Conservation (phyloP, 2,888 invertebrate genomes). For the Masnerella sp. region DNA sequence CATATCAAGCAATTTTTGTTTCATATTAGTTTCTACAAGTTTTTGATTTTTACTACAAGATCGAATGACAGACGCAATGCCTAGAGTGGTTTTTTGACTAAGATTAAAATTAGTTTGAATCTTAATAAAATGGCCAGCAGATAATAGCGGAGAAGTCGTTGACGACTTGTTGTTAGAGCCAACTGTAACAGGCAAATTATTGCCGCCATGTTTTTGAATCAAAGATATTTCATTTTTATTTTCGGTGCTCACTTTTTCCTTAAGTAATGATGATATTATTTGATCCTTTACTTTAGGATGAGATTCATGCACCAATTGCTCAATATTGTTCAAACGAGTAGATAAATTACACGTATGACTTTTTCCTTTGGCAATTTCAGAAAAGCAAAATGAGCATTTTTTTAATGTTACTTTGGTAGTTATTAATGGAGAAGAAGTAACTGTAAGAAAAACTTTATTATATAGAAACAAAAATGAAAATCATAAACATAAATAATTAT, state of each 20-base stretch:
- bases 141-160: slow-evolving; percentile 1
- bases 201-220: too few species aligned
- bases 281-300: neutral
- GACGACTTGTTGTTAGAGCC: neutral
- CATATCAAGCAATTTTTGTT: slow-evolving; percentile 4
- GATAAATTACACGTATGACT: neutral
- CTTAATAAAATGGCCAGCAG: slow-evolving; percentile 10
- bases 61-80: slow-evolving; percentile 8
- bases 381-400: neutral
- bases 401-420: too few species aligned
- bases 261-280: neutral
- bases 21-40: slow-evolving; percentile 25
- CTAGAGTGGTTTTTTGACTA: slow-evolving; percentile 11
- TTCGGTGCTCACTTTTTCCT: neutral
- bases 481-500: too few species aligned
- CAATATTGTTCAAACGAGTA: neutral
- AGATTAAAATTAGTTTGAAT: slow-evolving; percentile 8
- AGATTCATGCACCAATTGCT: neutral
- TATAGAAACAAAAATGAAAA: too few species aligned
- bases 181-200: neutral
- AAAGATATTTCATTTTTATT: too few species aligned
- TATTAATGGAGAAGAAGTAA: too few species aligned
- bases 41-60: neutral
- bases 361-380: neutral
- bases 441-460: too few species aligned